Conservation (phyloP, 2,113 vertebrate genomes). For the Limnothrissa miodon region DNA sequence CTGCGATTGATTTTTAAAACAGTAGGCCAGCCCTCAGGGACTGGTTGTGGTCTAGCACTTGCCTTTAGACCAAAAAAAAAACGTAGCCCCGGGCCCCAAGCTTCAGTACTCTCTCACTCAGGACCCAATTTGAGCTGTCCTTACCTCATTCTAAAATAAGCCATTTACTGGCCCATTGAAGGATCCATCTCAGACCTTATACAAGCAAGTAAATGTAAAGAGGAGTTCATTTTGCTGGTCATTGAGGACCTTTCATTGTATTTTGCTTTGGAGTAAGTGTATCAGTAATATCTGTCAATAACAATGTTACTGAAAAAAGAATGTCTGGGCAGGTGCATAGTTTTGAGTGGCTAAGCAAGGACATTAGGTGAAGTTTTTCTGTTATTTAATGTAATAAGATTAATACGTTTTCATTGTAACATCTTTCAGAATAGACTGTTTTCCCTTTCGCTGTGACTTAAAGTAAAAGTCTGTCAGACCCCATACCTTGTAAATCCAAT, state of each 20-base stretch:
- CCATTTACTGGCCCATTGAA: slow-evolving; percentile 4
- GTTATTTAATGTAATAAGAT: too few relatives aligned
- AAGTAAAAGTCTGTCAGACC: not conserved
- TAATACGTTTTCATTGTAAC: too few relatives aligned
- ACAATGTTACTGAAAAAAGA: not conserved
- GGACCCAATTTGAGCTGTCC: slow-evolving; percentile 57
- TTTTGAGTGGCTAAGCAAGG: not conserved
- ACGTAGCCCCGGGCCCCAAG: not conserved
- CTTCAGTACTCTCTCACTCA: slow-evolving; percentile 34
- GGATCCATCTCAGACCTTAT: not conserved
- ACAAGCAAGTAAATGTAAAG: not conserved
- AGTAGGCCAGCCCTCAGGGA: slow-evolving; percentile 25
- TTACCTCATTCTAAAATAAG: slow-evolving; percentile 55
- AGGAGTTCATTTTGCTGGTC: not conserved
- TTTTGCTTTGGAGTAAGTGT: not conserved
- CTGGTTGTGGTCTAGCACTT: slow-evolving; percentile 6
- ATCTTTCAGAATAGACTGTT: not conserved
- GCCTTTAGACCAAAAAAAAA: not conserved
- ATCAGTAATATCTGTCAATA: not conserved
- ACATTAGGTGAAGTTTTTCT: not conserved
- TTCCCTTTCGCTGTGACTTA: not conserved
- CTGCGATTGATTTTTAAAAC: slow-evolving; percentile 63
- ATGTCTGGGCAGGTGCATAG: not conserved
- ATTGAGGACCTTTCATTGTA: slow-evolving; percentile 13
- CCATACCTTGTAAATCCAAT: not conserved